These are phyloP conservation scores for Micrasema minimum DNA, from an alignment of 1,140 invertebrate genomes.

Conservation along the genomic window DNA sequence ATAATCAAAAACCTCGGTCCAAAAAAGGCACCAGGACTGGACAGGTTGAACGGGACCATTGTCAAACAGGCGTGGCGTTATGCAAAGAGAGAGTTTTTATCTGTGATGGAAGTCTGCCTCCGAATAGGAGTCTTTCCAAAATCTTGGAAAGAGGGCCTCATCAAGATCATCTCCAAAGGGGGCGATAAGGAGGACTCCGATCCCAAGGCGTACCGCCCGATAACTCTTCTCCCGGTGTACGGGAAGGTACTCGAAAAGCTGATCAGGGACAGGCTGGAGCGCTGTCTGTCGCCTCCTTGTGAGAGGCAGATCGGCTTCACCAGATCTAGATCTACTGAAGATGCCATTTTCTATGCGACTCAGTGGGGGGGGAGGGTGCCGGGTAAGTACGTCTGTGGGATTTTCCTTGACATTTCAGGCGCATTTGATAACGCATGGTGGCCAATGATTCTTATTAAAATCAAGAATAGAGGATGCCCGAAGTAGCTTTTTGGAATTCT, in stretches of 20 bases:
- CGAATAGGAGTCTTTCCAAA: not conserved
- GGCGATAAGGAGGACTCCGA: slow-evolving; percentile 55
- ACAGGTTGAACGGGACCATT: not conserved
- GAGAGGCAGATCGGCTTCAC: slow-evolving; percentile 57
- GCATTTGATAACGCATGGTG: slow-evolving; percentile 63
- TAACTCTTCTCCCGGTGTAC: slow-evolving; percentile 59
- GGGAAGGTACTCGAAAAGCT: slow-evolving; percentile 60
- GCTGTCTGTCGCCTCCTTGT: slow-evolving; percentile 42
- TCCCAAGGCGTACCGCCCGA: slow-evolving; percentile 57
- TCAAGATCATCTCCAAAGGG: not conserved
- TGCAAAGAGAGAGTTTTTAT: not conserved
- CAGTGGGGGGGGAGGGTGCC: not conserved
- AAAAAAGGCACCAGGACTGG: not conserved
- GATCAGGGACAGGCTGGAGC: slow-evolving; percentile 45
- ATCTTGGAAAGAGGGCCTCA: not conserved
- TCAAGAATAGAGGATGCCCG: slow-evolving; percentile 49
- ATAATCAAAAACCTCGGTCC: not conserved
- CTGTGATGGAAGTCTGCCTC: not conserved
- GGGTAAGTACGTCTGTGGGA: slow-evolving; percentile 54
- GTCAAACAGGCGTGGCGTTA: not conserved
- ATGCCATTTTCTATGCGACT: slow-evolving; percentile 54
- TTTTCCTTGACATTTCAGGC: slow-evolving; percentile 62
- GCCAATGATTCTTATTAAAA: slow-evolving; percentile 55
- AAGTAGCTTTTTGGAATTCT: not conserved
- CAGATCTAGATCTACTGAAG: slow-evolving; percentile 56